Base-by-base conservation (phyloP, 1,140 invertebrate species). In the Zaprionus africanus region DNA sequence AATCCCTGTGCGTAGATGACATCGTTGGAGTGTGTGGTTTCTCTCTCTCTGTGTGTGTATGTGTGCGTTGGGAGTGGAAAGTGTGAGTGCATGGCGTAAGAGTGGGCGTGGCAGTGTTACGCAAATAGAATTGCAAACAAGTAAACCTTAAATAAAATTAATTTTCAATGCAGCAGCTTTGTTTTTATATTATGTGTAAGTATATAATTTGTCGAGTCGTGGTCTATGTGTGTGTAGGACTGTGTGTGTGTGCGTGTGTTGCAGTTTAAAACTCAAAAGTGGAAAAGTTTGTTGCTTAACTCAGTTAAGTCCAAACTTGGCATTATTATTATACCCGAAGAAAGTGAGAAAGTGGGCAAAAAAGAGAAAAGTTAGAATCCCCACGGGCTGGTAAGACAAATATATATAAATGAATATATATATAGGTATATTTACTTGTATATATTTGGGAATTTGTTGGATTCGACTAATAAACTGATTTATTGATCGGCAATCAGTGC, bases 61-160 rank as follows among this genome's bases (percentile, higher is more conserved):
- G 51, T 15, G 34, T 28, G 13, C 22, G 22, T 58, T 58, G 26
- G 43, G 9, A 17, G 58, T n/a, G 19, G 38, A 9, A 26, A 7
- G 3, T 17, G 4, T 41, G 49, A 2, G 34, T 43, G 34, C 15
- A 13, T 6, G 6, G 31, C 19, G 34, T n/a, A 5, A 36, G 51
- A 9, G 46, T 62, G 59, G 34, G 67, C 49, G 58, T 69, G 38
- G 60, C 59, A 46, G 49, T 68, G 74, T 58, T 62, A 73, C 82
- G 70, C 76, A 86, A 85, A 85, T 85, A 86, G 78, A 87, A 87
- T 87, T 87, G 82, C 83, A 78, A 81, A 80, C 70, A 80, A 83
- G 81, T 78, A 83, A 88, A 84, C 88, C 85, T 81, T 57, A 68
- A 87, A 88, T 70, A 76, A 88, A 88, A 84, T 87, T 81, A 88